Percentiles rank a stretch among this genome's conserved stretches.
Evolutionary conservation across 2,113 vertebrate genomes (phyloP).

Genomic region (Peromyscus leucopus): DNA sequence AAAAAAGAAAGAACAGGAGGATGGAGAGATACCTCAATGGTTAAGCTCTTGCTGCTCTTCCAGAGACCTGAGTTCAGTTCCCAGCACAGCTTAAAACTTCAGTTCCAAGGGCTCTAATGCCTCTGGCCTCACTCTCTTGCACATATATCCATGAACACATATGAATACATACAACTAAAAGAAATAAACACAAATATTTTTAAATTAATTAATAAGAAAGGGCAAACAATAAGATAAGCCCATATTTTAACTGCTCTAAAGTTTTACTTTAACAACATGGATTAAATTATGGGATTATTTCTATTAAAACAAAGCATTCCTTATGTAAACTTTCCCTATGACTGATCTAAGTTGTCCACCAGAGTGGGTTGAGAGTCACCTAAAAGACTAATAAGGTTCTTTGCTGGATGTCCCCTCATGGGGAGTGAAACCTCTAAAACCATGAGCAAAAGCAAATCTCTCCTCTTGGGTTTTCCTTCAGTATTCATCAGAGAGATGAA

Average conservation of each 20-base stretch:
- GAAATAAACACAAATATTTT: not conserved
- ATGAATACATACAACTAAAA: not conserved
- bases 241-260: not conserved
- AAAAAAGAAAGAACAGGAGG: too few species aligned
- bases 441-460: not conserved
- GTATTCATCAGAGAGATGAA: not conserved
- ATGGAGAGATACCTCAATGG: not conserved
- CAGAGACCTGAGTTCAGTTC: not conserved
- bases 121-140: not conserved
- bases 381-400: not conserved
- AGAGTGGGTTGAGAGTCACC: not conserved
- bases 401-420: not conserved
- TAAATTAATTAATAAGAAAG: not conserved
- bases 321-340: not conserved
- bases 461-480: not conserved
- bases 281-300: slow-evolving; percentile 5
- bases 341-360: not conserved
- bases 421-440: not conserved
- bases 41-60: not conserved
- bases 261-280: not conserved
- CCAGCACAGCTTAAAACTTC: not conserved
- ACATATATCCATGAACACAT: not conserved
- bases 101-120: not conserved
- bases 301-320: not conserved
- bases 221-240: not conserved